These are phyloP conservation scores for Platichthys flesus DNA, from an alignment of 2,113 vertebrate genomes.

Conservation along the genomic window DNA sequence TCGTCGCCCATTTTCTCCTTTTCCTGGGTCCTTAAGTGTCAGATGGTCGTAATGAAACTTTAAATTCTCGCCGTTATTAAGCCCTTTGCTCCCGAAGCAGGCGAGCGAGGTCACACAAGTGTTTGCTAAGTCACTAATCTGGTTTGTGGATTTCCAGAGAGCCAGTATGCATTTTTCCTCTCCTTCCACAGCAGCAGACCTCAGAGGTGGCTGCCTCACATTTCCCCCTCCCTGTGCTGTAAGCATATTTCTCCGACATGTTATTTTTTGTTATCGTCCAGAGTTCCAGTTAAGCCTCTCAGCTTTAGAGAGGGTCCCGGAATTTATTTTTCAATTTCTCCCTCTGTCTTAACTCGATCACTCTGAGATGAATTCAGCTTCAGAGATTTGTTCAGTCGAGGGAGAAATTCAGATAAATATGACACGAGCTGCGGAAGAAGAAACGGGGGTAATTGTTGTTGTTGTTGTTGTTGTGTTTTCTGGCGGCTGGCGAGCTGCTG, in stretches of 20 bases:
- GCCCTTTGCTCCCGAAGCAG: slow-evolving; percentile 43
- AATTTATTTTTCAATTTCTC: slow-evolving; percentile 23
- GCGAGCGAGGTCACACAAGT: slow-evolving; percentile 62
- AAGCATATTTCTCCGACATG: slow-evolving; percentile 72
- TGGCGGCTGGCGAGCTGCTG: slow-evolving; percentile 27
- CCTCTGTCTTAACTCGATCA: slow-evolving; percentile 44
- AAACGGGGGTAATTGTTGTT: slow-evolving; percentile 13
- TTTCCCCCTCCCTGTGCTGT: slow-evolving; percentile 45
- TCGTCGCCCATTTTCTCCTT: slow-evolving; percentile 26
- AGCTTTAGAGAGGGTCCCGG: slow-evolving; percentile 40
- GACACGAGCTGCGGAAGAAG: slow-evolving; percentile 8
- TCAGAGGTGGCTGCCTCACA: slow-evolving; percentile 37
- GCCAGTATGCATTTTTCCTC: slow-evolving; percentile 36
- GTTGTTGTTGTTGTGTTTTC: slow-evolving; percentile 10
- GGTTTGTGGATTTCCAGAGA: slow-evolving; percentile 72
- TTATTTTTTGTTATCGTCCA: slow-evolving; percentile 69
- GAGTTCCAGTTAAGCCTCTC: slow-evolving; percentile 67
- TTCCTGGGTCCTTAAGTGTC: slow-evolving; percentile 39
- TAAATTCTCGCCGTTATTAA: slow-evolving; percentile 71
- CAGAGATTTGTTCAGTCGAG: slow-evolving; percentile 43
- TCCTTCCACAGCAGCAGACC: slow-evolving; percentile 8
- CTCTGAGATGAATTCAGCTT: slow-evolving; percentile 16
- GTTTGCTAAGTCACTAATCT: slow-evolving; percentile 77
- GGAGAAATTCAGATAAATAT: slow-evolving; percentile 37
- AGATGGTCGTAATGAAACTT: slow-evolving; percentile 67